Base-by-base conservation (phyloP, 2,888 invertebrate species). In the Melanostoma mellinum region DNA sequence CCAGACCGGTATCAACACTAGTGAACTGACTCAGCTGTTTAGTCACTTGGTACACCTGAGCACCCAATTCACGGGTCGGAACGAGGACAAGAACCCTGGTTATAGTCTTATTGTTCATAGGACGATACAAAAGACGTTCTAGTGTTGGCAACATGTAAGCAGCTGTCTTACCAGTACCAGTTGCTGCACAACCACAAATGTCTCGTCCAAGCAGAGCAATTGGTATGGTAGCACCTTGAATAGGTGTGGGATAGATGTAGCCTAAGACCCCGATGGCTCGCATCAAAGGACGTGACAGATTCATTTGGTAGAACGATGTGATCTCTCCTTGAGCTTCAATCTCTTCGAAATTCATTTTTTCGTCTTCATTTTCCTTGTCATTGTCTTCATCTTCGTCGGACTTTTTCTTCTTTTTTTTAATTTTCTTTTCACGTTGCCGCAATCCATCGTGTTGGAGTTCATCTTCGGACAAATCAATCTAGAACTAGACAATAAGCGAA, bases 121-220 rank as follows among this genome's bases (percentile, higher is more conserved):
- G 96, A 86, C 96, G 95, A 90, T 97, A 99, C 8, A 99, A 91
- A 80, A 99, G 93, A 85, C 99, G 93, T 92, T 99, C 99, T 67
- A 99, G 89, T 2, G 98, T 98, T 0, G 99, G 99, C 87, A 99
- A 92, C 97, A 99, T 99, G 91, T 99, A 99, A 0, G 99, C 99
- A 0, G 98, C 98, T 0, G 99, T 99, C 93, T 99, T 99, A 68
- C 99, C 99, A 5, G 97, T 96, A 65, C 99, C 99, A 0, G 99
- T 99, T 0, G 99, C 98, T 36, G 99, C 99, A 93, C 99, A 99
- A 6, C 98, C 99, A 92, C 99, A 99, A 87, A 99, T 95, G 91
- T 99, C 99, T 87, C 96, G 94, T 10, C 99, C 98, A 86, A 97
- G 92, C 74, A 99, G 92, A 3, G 98, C 99, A 6, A 98, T 94